Evolutionary conservation across 2,113 vertebrate species (phyloP).

Genomic region (Acanthochromis polyacanthus): DNA sequence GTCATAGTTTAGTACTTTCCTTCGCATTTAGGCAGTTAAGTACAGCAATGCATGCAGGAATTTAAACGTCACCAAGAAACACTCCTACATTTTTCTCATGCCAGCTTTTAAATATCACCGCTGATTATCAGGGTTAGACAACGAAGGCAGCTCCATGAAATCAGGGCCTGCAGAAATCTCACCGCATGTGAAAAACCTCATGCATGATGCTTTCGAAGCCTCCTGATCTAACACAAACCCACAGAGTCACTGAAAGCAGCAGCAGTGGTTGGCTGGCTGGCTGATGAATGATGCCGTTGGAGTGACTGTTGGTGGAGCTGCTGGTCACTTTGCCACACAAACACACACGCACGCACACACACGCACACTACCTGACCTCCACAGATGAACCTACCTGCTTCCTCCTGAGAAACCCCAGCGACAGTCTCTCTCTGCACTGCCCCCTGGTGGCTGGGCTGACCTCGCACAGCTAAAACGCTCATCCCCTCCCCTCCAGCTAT

Average conservation of each 20-base stretch:
- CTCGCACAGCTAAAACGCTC: constrained; percentile 66
- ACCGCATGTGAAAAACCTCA: constrained; percentile 48
- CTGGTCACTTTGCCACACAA: neutral
- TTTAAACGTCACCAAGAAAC: neutral
- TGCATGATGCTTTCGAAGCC: constrained; percentile 65
- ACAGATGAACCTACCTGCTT: constrained; percentile 66
- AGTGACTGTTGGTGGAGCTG: too few species aligned
- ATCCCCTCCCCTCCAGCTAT: constrained; percentile 51
- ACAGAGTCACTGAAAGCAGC: constrained; percentile 12
- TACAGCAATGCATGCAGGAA: neutral
- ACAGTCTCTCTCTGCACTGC: constrained; percentile 59
- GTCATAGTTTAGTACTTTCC: neutral
- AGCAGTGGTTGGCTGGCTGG: constrained; percentile 28
- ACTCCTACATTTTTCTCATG: neutral
- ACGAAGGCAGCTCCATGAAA: neutral
- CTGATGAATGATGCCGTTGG: constrained; percentile 32
- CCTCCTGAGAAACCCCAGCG: constrained; percentile 58
- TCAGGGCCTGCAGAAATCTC: constrained; percentile 11
- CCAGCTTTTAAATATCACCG: constrained; percentile 12
- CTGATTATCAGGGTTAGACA: constrained; percentile 22
- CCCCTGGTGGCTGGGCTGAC: constrained; percentile 70
- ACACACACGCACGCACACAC: constrained; percentile 17
- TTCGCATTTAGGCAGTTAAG: neutral
- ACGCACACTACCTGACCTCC: constrained; percentile 30
- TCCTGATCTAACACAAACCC: constrained; percentile 40